Evolutionary conservation across 1,140 invertebrate species (phyloP).

Genomic region (Drosophila saltans): DNA sequence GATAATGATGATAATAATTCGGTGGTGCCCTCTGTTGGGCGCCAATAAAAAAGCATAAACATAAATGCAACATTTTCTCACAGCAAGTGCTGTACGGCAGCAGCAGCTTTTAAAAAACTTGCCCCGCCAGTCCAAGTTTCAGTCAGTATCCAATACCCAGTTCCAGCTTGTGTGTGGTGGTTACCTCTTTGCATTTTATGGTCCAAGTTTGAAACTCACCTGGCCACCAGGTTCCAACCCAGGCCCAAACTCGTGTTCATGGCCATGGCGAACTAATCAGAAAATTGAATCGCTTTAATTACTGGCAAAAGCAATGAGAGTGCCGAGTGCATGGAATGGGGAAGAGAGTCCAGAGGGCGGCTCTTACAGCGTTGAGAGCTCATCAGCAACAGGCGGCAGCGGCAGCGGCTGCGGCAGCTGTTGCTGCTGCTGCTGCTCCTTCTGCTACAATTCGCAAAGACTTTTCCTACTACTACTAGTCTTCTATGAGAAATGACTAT

Average conservation of each 20-base stretch:
- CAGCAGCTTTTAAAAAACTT: slow-evolving; percentile 12
- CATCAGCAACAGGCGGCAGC: slow-evolving; percentile 31
- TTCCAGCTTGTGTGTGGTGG: slow-evolving; percentile 24
- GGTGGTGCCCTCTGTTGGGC: slow-evolving; percentile 6
- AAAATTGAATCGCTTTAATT: slow-evolving; percentile 83
- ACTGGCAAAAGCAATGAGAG: slow-evolving; percentile 77
- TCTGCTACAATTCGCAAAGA: slow-evolving; percentile 12
- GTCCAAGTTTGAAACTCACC: slow-evolving; percentile 52
- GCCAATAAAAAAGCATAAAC: slow-evolving; percentile 8
- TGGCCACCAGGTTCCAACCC: slow-evolving; percentile 33
- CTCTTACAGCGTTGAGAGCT: slow-evolving; percentile 31
- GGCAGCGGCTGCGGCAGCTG: slow-evolving; percentile 12
- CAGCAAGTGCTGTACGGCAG: slow-evolving; percentile 45
- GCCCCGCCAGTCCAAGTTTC: slow-evolving; percentile 9
- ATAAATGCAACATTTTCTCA: slow-evolving; percentile 49
- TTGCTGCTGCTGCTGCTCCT: slow-evolving; percentile 11
- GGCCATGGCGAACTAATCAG: slow-evolving; percentile 80
- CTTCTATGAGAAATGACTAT: slow-evolving; percentile 79
- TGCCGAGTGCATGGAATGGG: slow-evolving; percentile 2
- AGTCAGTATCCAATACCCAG: slow-evolving; percentile 15
- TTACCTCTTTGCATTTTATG: slow-evolving; percentile 75
- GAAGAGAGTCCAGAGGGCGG: slow-evolving; percentile 21
- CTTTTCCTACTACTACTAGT: slow-evolving; percentile 49
- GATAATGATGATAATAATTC: slow-evolving; percentile 13
- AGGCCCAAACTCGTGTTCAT: slow-evolving; percentile 61